phyloP scores from a whole-genome alignment of 2,888 invertebrate genomes.

The Syrista parreyssii region DNA sequence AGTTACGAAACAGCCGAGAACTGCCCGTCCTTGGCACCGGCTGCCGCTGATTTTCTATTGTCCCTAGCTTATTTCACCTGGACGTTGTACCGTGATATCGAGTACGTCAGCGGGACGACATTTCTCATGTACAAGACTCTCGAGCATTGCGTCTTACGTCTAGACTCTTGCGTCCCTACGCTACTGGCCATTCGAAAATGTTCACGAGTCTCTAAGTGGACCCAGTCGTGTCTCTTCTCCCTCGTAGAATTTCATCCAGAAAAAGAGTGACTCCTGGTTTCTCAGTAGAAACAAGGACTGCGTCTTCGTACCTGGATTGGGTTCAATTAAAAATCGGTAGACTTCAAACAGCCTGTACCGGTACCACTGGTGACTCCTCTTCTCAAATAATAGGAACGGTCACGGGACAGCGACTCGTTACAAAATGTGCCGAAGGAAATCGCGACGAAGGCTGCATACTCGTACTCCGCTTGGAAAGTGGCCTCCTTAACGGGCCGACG shows the following conservation, averaged over 20 bases:
- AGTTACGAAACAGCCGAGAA: slow-evolving; percentile 64
- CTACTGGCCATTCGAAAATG: neutral
- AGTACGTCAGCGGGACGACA: slow-evolving; percentile 1
- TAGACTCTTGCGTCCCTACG: neutral
- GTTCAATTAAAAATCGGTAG: neutral
- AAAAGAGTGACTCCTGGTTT: neutral
- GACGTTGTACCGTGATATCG: slow-evolving; percentile 24
- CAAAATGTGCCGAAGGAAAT: slow-evolving; percentile 3
- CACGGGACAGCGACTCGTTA: neutral
- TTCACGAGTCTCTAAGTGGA: neutral
- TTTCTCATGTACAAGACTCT: neutral
- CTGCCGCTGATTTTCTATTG: slow-evolving; percentile 64
- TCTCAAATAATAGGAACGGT: neutral
- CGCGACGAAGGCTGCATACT: slow-evolving; percentile 4
- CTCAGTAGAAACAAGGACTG: neutral
- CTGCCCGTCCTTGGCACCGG: slow-evolving; percentile 66
- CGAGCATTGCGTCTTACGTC: neutral
- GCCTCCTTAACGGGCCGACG: slow-evolving; percentile 45
- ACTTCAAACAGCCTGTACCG: neutral
- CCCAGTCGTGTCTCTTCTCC: neutral
- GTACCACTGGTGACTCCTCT: neutral
- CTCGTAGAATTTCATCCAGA: neutral
- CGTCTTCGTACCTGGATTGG: neutral
- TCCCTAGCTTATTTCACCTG: slow-evolving; percentile 51
- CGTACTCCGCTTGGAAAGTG: slow-evolving; percentile 45